phyloP scores from a whole-genome alignment of 1,140 invertebrate species.

The Neoseiulus cucumeris region DNA sequence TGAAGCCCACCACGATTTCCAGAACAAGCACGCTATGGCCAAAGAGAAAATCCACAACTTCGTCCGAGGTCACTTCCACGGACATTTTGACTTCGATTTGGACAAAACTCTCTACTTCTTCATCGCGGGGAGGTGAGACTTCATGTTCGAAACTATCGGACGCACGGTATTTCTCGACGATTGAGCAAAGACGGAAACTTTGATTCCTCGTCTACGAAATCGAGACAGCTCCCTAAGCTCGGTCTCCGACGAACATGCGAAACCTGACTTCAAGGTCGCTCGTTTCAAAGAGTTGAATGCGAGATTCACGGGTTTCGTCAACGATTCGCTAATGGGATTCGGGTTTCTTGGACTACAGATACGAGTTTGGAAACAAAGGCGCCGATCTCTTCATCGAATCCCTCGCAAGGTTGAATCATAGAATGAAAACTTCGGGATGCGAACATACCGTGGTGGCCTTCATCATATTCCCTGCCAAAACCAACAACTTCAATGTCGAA shows the following conservation, averaged over 20 bases:
- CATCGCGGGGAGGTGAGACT: conserved; percentile 30
- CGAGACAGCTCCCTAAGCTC: no score
- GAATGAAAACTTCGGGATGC: conserved; percentile 26
- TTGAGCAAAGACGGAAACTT: no score
- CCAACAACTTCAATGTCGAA: conserved; percentile 38
- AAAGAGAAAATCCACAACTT: conserved; percentile 38
- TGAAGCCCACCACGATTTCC: conserved; percentile 37
- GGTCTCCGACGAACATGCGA: no score
- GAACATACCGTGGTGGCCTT: conserved; percentile 34
- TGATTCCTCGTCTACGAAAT: no score
- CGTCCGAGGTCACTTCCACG: conserved; percentile 36
- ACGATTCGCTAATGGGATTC: no score
- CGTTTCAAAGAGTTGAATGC: no score
- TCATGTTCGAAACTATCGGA: background rate
- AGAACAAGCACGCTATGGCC: conserved; percentile 34
- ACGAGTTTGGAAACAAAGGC: conserved; percentile 38
- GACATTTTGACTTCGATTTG: conserved; percentile 36
- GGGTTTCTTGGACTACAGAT: conserved; percentile 17
- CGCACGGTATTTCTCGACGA: background rate
- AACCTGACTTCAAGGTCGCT: no score
- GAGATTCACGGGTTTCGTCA: no score
- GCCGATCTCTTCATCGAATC: conserved; percentile 37
- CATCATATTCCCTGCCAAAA: conserved; percentile 35
- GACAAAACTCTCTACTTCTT: conserved; percentile 38
- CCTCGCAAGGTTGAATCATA: conserved; percentile 33